Conservation (phyloP, 1,140 invertebrate genomes). For the Diabrotica virgifera region DNA sequence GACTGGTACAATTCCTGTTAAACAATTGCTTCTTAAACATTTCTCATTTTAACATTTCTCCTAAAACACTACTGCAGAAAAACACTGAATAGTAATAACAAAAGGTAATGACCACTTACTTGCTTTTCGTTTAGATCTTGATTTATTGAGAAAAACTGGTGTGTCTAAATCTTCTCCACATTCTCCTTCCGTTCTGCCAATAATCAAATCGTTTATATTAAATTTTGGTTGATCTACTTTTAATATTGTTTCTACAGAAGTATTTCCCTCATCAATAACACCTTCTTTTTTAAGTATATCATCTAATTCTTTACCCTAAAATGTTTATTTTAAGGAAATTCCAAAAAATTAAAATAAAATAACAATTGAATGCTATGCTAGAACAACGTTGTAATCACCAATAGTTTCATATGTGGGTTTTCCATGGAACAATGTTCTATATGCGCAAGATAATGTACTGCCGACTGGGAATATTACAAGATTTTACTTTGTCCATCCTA, state of each 20-base stretch:
- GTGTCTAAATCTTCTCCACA: slow-evolving; percentile 60
- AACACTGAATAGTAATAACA: slow-evolving; percentile 35
- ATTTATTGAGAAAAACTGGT: slow-evolving; percentile 58
- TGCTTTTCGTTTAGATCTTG: slow-evolving; percentile 1
- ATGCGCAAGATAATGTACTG: too few species aligned
- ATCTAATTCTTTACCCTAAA: slow-evolving; percentile 68
- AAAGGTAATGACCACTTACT: slow-evolving; percentile 47
- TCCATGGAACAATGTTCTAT: too few species aligned
- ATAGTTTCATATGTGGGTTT: too few species aligned
- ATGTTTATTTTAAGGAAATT: background rate
- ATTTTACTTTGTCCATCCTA: too few species aligned
- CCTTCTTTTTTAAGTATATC: slow-evolving; percentile 70
- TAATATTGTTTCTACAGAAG: slow-evolving; percentile 15
- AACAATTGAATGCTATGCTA: too few species aligned
- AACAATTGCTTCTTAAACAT: too few species aligned
- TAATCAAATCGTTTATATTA: slow-evolving; percentile 51
- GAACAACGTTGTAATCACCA: too few species aligned
- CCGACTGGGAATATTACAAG: too few species aligned
- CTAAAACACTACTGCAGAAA: background rate
- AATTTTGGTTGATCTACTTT: too few species aligned
- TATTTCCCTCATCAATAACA: slow-evolving; percentile 56
- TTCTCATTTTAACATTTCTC: too few species aligned
- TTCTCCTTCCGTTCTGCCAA: slow-evolving; percentile 63
- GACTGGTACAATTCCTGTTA: too few species aligned
- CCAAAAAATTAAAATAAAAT: too few species aligned